Evolutionary conservation across 2,888 invertebrate species (phyloP).

Genomic region (Polyommatus iphigenia): DNA sequence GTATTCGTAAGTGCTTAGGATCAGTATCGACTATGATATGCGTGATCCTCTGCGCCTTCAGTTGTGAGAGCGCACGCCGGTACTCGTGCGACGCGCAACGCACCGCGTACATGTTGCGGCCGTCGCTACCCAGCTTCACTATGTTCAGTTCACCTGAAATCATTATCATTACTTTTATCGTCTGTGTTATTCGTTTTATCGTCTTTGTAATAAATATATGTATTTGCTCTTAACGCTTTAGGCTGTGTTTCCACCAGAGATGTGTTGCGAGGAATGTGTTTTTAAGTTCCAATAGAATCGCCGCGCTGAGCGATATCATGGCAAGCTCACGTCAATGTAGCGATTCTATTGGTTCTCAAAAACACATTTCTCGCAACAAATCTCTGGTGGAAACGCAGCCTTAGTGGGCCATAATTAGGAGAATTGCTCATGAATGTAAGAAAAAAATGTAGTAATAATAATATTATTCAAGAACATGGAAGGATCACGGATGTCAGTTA

Average conservation of each 20-base stretch:
- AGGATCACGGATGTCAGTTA: neutral
- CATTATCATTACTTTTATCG: neutral
- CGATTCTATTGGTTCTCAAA: too few species aligned
- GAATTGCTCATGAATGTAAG: too few species aligned
- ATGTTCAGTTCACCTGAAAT: constrained; percentile 88
- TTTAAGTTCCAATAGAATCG: too few species aligned
- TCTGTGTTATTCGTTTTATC: neutral
- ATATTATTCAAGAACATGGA: neutral
- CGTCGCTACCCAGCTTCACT: constrained; percentile 86
- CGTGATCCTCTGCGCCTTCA: constrained; percentile 92
- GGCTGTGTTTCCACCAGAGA: too few species aligned
- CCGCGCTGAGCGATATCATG: too few species aligned
- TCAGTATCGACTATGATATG: constrained; percentile 94
- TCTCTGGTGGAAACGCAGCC: too few species aligned
- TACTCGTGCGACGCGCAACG: constrained; percentile 84
- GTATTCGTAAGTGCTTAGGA: constrained; percentile 87
- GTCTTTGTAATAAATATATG: neutral
- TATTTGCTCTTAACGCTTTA: neutral
- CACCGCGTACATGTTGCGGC: constrained; percentile 83
- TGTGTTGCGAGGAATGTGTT: too few species aligned
- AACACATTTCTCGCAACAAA: too few species aligned
- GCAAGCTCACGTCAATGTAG: too few species aligned
- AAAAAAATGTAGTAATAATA: too few species aligned
- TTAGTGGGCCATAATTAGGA: neutral
- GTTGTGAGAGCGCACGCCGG: constrained; percentile 86